Evolutionary conservation across 2,113 vertebrate genomes (phyloP).

Genomic region (Geococcyx californianus): DNA sequence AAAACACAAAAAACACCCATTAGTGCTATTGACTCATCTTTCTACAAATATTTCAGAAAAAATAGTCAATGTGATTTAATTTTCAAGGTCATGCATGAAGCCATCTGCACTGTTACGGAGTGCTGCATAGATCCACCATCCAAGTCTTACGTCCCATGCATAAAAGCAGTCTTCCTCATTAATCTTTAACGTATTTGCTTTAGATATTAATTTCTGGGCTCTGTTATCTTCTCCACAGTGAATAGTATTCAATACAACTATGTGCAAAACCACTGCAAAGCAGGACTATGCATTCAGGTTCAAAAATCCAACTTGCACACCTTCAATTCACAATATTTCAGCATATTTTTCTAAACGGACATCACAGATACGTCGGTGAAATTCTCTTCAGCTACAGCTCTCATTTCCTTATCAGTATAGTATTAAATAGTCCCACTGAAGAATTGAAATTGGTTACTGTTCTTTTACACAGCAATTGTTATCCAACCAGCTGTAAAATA

Average conservation of each 20-base stretch:
- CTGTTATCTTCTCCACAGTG: background rate
- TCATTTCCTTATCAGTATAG: background rate
- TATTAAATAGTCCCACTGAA: background rate
- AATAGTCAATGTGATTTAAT: background rate
- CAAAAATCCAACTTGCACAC: background rate
- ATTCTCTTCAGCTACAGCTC: background rate
- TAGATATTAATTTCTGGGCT: background rate
- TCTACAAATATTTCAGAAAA: background rate
- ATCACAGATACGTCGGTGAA: background rate
- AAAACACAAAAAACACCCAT: background rate
- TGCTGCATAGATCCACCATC: background rate
- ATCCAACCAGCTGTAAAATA: background rate
- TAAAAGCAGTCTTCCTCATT: background rate
- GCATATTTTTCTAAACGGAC: background rate
- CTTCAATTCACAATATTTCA: background rate
- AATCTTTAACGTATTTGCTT: background rate
- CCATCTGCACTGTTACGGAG: background rate
- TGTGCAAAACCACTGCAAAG: background rate
- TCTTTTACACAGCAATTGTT: background rate
- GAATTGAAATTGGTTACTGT: background rate
- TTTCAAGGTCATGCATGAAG: background rate
- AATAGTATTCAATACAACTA: background rate
- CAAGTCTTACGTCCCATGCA: background rate
- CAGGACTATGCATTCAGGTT: background rate
- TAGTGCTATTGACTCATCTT: background rate